Evolutionary conservation across 2,113 vertebrate species (phyloP).

Genomic region (Larimichthys polyactis): DNA sequence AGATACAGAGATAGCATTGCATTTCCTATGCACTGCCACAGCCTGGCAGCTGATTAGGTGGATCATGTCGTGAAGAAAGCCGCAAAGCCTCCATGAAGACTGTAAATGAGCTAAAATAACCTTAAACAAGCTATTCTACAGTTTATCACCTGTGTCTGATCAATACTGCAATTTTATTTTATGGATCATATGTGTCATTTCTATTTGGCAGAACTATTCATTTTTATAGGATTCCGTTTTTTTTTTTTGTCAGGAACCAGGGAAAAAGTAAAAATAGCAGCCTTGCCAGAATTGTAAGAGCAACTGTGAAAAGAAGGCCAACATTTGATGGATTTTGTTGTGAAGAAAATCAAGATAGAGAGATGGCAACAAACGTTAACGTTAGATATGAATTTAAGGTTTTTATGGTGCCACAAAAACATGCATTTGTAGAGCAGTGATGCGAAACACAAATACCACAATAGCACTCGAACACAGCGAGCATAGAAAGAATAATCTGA

Average conservation of each 20-base stretch:
- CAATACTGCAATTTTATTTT: not conserved
- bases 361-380: not conserved
- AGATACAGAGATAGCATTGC: conserved; percentile 65
- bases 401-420: not conserved
- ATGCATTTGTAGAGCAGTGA: not conserved
- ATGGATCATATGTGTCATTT: conserved; percentile 17
- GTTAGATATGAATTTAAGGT: not conserved
- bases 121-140: conserved; percentile 8
- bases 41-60: conserved; percentile 25
- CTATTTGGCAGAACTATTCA: conserved; percentile 5
- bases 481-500: conserved; percentile 13
- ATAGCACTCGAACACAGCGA: not conserved
- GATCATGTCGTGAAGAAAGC: conserved; percentile 1
- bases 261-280: conserved; percentile 8
- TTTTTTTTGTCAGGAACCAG: conserved; percentile 34
- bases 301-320: not conserved
- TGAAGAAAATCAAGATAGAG: not conserved
- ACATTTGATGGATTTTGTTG: conserved; percentile 5
- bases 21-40: conserved; percentile 19
- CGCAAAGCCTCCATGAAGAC: not conserved
- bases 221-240: conserved; percentile 33
- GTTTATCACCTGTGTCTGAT: conserved; percentile 10
- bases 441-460: not conserved
- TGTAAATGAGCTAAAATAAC: conserved; percentile 40
- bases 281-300: not conserved